Percentiles rank a stretch among this genome's conserved stretches.
Evolutionary conservation across 1,140 invertebrate genomes (phyloP).

Genomic region (Mamestra configurata): DNA sequence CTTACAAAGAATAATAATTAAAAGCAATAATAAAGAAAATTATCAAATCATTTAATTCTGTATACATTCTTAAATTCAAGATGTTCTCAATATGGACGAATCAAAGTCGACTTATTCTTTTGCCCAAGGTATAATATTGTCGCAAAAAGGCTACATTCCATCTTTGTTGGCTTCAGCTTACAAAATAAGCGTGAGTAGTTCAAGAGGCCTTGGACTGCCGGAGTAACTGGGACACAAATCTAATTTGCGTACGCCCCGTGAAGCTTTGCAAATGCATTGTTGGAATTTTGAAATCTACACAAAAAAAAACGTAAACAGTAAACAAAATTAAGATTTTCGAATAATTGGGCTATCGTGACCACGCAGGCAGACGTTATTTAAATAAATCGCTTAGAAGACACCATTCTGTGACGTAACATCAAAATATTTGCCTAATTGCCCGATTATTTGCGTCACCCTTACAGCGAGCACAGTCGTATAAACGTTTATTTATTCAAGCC

Average conservation of each 20-base stretch:
- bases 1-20: too few relatives aligned
- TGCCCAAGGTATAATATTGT: conserved; percentile 34
- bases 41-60: too few relatives aligned
- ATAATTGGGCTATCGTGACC: conserved; percentile 31
- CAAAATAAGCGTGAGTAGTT: conserved; percentile 60
- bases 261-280: conserved; percentile 56
- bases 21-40: too few relatives aligned
- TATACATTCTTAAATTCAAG: not conserved
- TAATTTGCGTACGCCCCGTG: conserved; percentile 62
- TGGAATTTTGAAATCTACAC: conserved; percentile 28
- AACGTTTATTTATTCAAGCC: conserved; percentile 42
- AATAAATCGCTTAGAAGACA: conserved; percentile 31
- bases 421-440: conserved; percentile 70
- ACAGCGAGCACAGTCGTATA: not conserved
- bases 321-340: conserved; percentile 4
- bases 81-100: not conserved
- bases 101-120: conserved; percentile 2
- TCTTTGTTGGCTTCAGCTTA: conserved; percentile 69
- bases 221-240: conserved; percentile 68
- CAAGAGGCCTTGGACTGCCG: conserved; percentile 65
- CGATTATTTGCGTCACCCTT: conserved; percentile 63
- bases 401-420: conserved; percentile 11
- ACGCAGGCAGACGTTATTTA: conserved; percentile 13
- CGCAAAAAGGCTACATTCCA: conserved; percentile 32
- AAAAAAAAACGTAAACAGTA: conserved; percentile 7